These are phyloP conservation scores for Metallyticus violacea DNA, from an alignment of 2,888 invertebrate genomes.

Conservation along the genomic window DNA sequence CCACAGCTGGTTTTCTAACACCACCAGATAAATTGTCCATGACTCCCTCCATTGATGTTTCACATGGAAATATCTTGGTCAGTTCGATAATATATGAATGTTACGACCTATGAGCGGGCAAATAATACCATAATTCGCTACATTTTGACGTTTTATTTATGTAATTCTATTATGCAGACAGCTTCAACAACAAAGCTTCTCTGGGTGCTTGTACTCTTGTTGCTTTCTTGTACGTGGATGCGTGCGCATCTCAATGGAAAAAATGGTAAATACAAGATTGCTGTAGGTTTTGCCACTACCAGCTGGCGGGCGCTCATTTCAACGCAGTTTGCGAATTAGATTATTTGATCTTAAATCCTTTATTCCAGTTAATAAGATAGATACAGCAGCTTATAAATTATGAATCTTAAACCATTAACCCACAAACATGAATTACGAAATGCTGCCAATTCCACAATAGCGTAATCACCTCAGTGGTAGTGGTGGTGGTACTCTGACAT, in stretches of 20 bases:
- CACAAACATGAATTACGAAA: too few relatives aligned
- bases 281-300: not conserved
- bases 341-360: not conserved
- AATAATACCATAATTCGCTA: not conserved
- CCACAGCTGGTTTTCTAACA: constrained; percentile 28
- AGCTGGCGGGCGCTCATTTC: not conserved
- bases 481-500: too few relatives aligned
- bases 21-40: constrained; percentile 27
- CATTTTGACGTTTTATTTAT: not conserved
- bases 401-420: too few relatives aligned
- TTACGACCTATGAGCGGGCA: not conserved
- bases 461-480: too few relatives aligned
- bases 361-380: too few relatives aligned
- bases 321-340: not conserved
- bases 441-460: too few relatives aligned
- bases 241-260: not conserved
- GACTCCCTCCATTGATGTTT: constrained; percentile 3
- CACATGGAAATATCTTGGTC: not conserved
- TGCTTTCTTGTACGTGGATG: constrained; percentile 4
- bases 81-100: not conserved
- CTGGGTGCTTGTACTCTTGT: not conserved
- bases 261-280: not conserved
- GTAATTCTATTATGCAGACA: not conserved
- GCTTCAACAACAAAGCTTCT: constrained; percentile 1
- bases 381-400: too few relatives aligned